Conservation (phyloP, 2,797 vertebrate genomes). For the Streptopelia turtur region DNA sequence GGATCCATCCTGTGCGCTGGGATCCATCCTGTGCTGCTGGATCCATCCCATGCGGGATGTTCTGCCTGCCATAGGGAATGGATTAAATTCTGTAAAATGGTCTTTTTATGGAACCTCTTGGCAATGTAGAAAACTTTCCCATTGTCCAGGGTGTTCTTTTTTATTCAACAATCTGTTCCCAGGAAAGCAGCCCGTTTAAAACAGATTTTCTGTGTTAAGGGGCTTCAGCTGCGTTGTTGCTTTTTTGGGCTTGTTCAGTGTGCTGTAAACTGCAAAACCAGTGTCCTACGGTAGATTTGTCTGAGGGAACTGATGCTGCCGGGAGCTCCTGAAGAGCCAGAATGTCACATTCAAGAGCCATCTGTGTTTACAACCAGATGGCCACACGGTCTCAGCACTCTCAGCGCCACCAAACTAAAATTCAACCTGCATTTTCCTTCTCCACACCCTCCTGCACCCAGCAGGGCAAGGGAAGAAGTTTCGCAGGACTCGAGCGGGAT, state of each 20-base stretch:
- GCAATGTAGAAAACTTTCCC: background rate
- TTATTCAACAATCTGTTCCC: conserved; percentile 53
- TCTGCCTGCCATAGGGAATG: background rate
- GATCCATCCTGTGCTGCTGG: too few species aligned
- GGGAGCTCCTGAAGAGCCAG: conserved; percentile 53
- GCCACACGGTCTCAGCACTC: background rate
- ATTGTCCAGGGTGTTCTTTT: conserved; percentile 40
- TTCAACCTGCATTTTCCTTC: background rate
- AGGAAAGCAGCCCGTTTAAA: conserved; percentile 68
- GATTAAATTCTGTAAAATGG: background rate
- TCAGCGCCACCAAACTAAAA: background rate
- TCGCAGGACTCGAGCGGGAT: background rate
- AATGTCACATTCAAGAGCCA: conserved; percentile 41
- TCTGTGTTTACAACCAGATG: conserved; percentile 58
- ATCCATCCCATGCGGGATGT: background rate
- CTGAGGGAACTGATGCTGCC: conserved; percentile 47
- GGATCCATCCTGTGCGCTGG: too few species aligned
- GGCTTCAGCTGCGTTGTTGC: conserved; percentile 55
- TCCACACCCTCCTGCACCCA: background rate
- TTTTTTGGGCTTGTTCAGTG: conserved; percentile 48
- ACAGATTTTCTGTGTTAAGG: conserved; percentile 70
- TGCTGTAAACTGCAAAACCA: conserved; percentile 23
- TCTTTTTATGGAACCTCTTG: conserved; percentile 46
- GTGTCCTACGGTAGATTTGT: conserved; percentile 14
- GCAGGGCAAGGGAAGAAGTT: background rate